Base-by-base conservation (phyloP, 2,797 vertebrate species). In the Craterocephalus amniculus region DNA sequence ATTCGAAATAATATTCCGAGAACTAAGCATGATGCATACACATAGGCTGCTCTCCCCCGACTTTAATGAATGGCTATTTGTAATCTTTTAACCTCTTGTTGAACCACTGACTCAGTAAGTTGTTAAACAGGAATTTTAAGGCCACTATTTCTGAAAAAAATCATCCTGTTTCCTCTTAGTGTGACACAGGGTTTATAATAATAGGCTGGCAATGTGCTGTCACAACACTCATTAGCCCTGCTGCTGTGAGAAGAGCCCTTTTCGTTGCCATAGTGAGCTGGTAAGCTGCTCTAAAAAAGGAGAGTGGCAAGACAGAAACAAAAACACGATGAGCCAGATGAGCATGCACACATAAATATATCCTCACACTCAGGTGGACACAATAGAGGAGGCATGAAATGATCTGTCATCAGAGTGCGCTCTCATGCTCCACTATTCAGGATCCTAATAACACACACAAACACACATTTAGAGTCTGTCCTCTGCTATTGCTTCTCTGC, bases 231-330 rank as follows among this genome's bases (percentile, higher is more conserved):
- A 92, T 93, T 92, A 89, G 79, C 79, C 68, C 29, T 31, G 83
- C 88, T 79, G 84, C 83, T 80, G 71, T 52, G 81, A 91, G 72
- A 81, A 76, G 64, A 83, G 71, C 73, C 68, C 71, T 58, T 58
- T 87, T 92, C 79, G 96, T 97, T 98, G 93, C 96, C 95, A 97
- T 97, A 95, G 96, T 82, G 86, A 97, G 87, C 76, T 68, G 70
- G 95, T 80, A 85, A 96, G 87, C 80, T 74, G 76, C 86, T 78
- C 82, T 88, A 89, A 88, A 89, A 94, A 92, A 91, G 87, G 86
- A 56, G 8, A 85, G 87, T 88, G 85, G 89, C 91, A 90, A 87
- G 86, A 90, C 52, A 58, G 70, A 87, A 81, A 88, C 83, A 87
- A 86, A 86, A 85, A 70, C 72, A 84, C 6, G 26, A 78, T 65